Conservation (phyloP, 2,888 invertebrate genomes). For the Cephus pulcher region DNA sequence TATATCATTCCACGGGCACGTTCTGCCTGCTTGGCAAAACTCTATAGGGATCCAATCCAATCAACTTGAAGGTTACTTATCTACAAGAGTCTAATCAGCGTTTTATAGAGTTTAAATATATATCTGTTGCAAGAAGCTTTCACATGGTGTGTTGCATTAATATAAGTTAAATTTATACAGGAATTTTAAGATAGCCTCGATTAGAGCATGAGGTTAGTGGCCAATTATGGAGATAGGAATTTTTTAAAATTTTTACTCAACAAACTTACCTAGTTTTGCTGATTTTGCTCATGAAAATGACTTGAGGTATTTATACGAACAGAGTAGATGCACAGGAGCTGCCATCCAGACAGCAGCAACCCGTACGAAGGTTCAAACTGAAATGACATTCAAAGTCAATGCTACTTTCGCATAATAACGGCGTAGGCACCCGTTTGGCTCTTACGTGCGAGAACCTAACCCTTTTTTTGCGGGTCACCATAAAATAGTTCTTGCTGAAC, state of each 20-base stretch:
- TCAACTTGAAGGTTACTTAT: not conserved
- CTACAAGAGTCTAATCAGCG: not conserved
- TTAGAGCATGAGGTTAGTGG: not conserved
- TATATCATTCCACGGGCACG: not conserved
- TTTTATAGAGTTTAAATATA: not conserved
- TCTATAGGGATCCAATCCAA: not conserved
- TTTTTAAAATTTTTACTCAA: not conserved
- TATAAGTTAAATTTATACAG: not conserved
- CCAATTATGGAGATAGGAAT: too few relatives aligned
- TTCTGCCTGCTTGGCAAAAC: not conserved
- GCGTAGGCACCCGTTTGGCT: slow-evolving; percentile 35
- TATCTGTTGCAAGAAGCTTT: not conserved
- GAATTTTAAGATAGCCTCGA: not conserved
- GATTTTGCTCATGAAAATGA: not conserved
- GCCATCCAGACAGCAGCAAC: not conserved
- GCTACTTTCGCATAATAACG: slow-evolving; percentile 51
- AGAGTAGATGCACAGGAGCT: not conserved
- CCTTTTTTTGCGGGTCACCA: slow-evolving; percentile 40
- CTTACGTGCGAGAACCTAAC: slow-evolving; percentile 30
- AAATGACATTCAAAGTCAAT: slow-evolving; percentile 41
- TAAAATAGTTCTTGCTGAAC: slow-evolving; percentile 34
- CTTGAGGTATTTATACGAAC: not conserved
- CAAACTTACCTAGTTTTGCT: not conserved
- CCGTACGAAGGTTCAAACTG: slow-evolving; percentile 16
- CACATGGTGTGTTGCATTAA: not conserved